These are phyloP conservation scores for Enoplosus armatus DNA, from an alignment of 2,797 vertebrate species.

Conservation along the genomic window DNA sequence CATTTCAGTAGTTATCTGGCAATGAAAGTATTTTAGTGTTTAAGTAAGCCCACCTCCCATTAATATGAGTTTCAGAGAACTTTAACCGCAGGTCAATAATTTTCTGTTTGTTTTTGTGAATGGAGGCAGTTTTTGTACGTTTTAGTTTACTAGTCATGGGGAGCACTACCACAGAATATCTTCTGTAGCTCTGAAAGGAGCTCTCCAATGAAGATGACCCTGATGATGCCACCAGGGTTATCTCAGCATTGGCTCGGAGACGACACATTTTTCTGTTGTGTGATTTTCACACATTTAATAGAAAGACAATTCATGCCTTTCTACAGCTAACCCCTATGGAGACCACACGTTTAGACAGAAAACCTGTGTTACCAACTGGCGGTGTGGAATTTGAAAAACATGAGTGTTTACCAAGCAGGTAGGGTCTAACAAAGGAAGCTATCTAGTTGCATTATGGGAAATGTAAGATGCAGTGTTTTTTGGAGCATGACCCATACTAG, in stretches of 20 bases:
- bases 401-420: neutral
- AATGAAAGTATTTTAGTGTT: neutral
- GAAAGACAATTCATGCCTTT: no score
- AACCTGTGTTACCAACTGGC: neutral
- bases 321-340: no score
- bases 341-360: no score
- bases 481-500: no score
- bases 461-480: neutral
- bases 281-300: no score
- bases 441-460: neutral
- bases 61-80: no score
- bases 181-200: neutral
- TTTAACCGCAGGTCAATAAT: neutral
- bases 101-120: slow-evolving; percentile 9
- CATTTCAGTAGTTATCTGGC: neutral
- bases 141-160: neutral
- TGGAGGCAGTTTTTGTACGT: neutral
- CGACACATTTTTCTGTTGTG: no score
- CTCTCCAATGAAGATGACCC: no score
- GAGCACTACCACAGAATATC: neutral
- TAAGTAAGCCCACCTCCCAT: neutral
- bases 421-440: neutral
- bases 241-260: neutral
- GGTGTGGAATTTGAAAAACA: neutral
- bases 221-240: neutral